phyloP scores from a whole-genome alignment of 2,888 invertebrate genomes.

The Disparrhopalites patrizii region DNA sequence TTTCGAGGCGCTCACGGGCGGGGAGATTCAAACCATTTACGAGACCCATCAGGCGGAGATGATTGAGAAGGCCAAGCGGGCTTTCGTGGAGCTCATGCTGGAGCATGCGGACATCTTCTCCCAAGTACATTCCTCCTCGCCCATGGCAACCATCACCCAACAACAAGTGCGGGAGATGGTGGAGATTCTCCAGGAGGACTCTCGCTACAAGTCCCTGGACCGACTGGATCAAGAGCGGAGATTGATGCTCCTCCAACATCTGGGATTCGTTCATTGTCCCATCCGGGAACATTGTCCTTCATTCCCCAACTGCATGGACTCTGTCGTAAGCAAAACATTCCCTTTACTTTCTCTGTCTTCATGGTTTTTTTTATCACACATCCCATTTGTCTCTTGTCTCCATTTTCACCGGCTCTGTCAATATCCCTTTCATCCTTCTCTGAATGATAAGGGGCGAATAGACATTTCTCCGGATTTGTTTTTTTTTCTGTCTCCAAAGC shows the following conservation, averaged over 20 bases:
- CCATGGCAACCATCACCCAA: slow-evolving; percentile 84
- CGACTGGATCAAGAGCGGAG: slow-evolving; percentile 91
- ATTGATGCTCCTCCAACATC: slow-evolving; percentile 87
- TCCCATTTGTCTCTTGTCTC: too few species aligned
- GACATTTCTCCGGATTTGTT: too few species aligned
- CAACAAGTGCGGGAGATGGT: slow-evolving; percentile 92
- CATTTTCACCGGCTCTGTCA: too few species aligned
- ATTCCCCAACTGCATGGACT: slow-evolving; percentile 75
- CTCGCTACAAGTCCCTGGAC: slow-evolving; percentile 88
- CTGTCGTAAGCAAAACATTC: slow-evolving; percentile 56
- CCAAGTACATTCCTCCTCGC: slow-evolving; percentile 84
- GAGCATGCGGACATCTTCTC: slow-evolving; percentile 83
- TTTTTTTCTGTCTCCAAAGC: too few species aligned
- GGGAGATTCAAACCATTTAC: slow-evolving; percentile 87
- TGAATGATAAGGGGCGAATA: too few species aligned
- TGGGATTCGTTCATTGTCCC: slow-evolving; percentile 93
- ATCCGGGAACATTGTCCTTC: slow-evolving; percentile 92
- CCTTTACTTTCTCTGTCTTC: too few species aligned
- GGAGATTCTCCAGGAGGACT: slow-evolving; percentile 85
- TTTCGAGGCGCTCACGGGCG: slow-evolving; percentile 83
- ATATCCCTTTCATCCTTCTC: too few species aligned
- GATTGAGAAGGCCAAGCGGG: slow-evolving; percentile 69
- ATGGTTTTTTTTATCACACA: neutral
- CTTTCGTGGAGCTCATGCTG: slow-evolving; percentile 70
- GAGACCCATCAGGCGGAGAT: slow-evolving; percentile 89